Conservation (phyloP, 2,888 invertebrate genomes). For the Sarcophaga caerulescens region DNA sequence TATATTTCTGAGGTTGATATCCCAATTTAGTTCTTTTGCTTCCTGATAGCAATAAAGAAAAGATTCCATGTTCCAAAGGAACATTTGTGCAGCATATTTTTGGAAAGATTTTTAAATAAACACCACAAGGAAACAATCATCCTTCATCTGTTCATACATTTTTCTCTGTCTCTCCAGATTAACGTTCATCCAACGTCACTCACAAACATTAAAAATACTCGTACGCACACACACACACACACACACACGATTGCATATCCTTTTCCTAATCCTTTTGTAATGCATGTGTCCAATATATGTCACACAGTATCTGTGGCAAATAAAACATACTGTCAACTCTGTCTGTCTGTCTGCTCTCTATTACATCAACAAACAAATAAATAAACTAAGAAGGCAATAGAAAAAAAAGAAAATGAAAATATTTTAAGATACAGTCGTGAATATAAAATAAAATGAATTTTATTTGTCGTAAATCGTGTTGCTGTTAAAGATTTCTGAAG, state of each 20-base stretch:
- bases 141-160: too few relatives aligned
- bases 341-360: neutral
- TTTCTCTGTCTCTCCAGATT: too few relatives aligned
- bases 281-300: constrained; percentile 51
- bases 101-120: too few relatives aligned
- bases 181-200: neutral
- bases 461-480: neutral
- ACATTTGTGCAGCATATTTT: too few relatives aligned
- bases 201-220: neutral
- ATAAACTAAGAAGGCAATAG: neutral
- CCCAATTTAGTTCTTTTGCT: too few relatives aligned
- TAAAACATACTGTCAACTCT: constrained; percentile 1
- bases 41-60: too few relatives aligned
- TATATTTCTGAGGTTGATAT: too few relatives aligned
- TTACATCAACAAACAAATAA: neutral
- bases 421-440: neutral
- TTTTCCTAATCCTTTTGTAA: constrained; percentile 29
- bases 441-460: neutral
- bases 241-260: too few relatives aligned
- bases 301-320: neutral
- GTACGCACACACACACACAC: neutral
- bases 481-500: neutral
- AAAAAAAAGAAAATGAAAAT: neutral
- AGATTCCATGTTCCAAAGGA: too few relatives aligned
- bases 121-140: too few relatives aligned